Evolutionary conservation across 1,140 invertebrate genomes (phyloP), one percentile per base, ranked within the genome.

Genomic region (Drosophila equinoxialis): DNA sequence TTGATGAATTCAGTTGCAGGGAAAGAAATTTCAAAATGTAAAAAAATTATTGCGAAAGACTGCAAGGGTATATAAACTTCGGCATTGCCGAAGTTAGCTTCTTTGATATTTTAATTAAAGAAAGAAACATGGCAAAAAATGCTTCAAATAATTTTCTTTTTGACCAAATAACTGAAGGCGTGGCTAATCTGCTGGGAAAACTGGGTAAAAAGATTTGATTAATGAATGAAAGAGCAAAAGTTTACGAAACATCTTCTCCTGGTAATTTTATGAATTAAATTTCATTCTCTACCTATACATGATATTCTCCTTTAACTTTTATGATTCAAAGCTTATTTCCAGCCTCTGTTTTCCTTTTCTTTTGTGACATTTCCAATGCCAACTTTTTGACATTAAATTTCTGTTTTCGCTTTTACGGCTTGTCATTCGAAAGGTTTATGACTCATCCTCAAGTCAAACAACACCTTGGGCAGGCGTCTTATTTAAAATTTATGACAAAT

Each of bases 101-200:
- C n/a, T n/a, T n/a, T n/a, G n/a, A n/a, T 54, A 37, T 63, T 79
- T 76, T 81, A 81, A 81, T 81, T 81, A 81, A 80, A 81, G 62
- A 69, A 76, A 61, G 71, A 80, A 42, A 66, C 63, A 45, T 26
- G 45, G 54, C 20, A 26, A 64, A 65, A 41, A 11, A 55, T 68
- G 7, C 2, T 39, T 35, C 41, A 37, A 61, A 77, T 80, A 68
- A 68, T 80, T 80, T 75, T 17, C 1, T 17, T 67, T 71, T 33
- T 64, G 39, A 33, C 30, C 23, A 62, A 59, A 59, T 39, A 39
- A 6, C 37, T 39, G 57, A 37, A 23, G 57, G 57, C 33, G 33
- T 59, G 33, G 33, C 57, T 37, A 45, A 45, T 17, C n/a, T 57
- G 41, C 14, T 17, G 54, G 45, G 62, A 30, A 41, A 42, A 64